phyloP scores from a whole-genome alignment of 2,888 invertebrate species.

The Heptascelio sp. region DNA sequence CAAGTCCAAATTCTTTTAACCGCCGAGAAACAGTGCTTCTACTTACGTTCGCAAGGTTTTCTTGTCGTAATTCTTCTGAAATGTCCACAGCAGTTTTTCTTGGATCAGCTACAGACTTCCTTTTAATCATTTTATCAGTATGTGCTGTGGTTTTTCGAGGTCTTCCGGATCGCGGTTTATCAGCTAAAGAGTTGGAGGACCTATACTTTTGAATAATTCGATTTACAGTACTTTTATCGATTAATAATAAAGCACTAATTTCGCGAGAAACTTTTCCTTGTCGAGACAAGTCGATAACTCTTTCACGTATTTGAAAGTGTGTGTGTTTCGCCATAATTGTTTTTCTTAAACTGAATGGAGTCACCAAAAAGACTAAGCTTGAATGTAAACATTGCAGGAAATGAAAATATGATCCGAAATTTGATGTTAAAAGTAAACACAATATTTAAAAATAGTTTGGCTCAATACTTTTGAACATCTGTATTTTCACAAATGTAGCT shows the following conservation, averaged over 20 bases:
- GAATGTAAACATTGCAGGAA: too few relatives aligned
- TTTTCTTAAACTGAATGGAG: too few relatives aligned
- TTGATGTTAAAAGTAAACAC: not conserved
- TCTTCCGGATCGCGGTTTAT: constrained; percentile 11
- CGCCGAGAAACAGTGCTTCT: constrained; percentile 32
- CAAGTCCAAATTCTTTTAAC: constrained; percentile 24
- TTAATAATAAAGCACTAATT: constrained; percentile 8
- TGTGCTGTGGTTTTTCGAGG: not conserved
- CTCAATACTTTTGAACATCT: not conserved
- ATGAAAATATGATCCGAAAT: too few relatives aligned
- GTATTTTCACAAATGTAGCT: not conserved
- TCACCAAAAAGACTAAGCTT: too few relatives aligned
- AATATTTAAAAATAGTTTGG: not conserved
- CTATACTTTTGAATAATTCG: not conserved
- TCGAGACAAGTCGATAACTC: not conserved
- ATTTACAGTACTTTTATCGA: constrained; percentile 19
- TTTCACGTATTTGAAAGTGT: not conserved
- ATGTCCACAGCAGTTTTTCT: constrained; percentile 29
- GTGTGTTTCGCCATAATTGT: not conserved
- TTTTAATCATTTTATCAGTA: constrained; percentile 13
- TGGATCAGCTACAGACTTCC: constrained; percentile 31
- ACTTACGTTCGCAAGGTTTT: constrained; percentile 33
- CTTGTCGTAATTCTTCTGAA: constrained; percentile 16
- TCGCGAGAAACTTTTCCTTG: constrained; percentile 13
- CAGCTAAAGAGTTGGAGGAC: not conserved